Percentiles rank a stretch among this genome's conserved stretches.
These are phyloP conservation scores for Drosophila formosana DNA, from an alignment of 2,888 invertebrate species.

Conservation along the genomic window DNA sequence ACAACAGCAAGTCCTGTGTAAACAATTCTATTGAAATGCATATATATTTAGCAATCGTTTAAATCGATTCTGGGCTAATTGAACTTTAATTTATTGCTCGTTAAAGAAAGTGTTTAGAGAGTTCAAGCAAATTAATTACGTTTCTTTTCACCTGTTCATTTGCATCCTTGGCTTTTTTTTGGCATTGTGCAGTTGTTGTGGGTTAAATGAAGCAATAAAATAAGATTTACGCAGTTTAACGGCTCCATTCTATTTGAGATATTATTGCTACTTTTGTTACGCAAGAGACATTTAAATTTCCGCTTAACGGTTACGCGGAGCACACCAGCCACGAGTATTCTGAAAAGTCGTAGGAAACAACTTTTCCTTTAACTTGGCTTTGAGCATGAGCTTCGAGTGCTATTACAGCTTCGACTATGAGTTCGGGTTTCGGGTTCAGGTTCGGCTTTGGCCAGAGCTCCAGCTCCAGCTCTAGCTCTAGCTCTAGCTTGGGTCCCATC, in stretches of 20 bases:
- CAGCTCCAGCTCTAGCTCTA: slow-evolving; percentile 17
- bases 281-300: slow-evolving; percentile 50
- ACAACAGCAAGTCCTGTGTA: background rate
- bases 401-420: background rate
- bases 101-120: background rate
- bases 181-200: background rate
- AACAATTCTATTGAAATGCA: background rate
- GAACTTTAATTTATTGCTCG: background rate
- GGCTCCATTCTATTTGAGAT: slow-evolving; percentile 10
- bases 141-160: background rate
- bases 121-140: background rate
- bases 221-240: slow-evolving; percentile 6
- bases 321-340: slow-evolving; percentile 24
- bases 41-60: background rate
- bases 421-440: slow-evolving; percentile 1
- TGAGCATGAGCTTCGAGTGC: slow-evolving; percentile 15
- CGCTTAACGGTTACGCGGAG: slow-evolving; percentile 60
- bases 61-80: background rate
- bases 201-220: background rate
- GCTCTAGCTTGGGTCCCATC: slow-evolving; percentile 48
- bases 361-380: slow-evolving; percentile 56
- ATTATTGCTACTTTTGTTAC: slow-evolving; percentile 35
- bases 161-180: background rate
- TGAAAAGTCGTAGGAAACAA: slow-evolving; percentile 53
- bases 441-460: background rate